phyloP scores from a whole-genome alignment of 2,113 vertebrate genomes.

The Trachemys scripta region DNA sequence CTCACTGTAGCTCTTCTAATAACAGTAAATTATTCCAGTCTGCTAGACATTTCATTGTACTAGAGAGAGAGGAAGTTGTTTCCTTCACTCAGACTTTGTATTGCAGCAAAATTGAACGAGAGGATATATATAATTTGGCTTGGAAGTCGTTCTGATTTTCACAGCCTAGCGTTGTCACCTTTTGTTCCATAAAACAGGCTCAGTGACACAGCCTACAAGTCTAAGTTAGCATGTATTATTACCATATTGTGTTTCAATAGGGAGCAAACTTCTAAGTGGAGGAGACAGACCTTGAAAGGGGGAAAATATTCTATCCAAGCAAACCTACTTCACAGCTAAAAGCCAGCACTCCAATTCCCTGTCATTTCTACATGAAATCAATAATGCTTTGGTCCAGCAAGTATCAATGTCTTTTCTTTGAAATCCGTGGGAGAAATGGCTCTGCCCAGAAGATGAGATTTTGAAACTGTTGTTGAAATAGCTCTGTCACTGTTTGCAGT shows the following conservation, averaged over 20 bases:
- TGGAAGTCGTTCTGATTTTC: constrained; percentile 28
- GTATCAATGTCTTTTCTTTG: background rate
- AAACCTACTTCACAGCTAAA: constrained; percentile 52
- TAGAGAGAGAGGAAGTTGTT: constrained; percentile 27
- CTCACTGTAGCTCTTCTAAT: constrained; percentile 17
- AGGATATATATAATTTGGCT: constrained; percentile 50
- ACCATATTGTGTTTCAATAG: constrained; percentile 59
- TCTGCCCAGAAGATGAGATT: constrained; percentile 31
- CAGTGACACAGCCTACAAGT: no score
- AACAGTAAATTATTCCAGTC: constrained; percentile 38
- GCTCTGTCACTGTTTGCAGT: constrained; percentile 13
- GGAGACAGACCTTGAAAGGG: constrained; percentile 32
- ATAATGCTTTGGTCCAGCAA: background rate
- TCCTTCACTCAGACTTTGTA: constrained; percentile 60
- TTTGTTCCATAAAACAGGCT: constrained; percentile 53
- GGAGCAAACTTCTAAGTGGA: constrained; percentile 26
- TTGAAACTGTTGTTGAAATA: constrained; percentile 30
- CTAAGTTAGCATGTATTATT: constrained; percentile 63
- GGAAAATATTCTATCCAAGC: constrained; percentile 31
- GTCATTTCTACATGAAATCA: background rate
- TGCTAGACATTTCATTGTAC: constrained; percentile 22
- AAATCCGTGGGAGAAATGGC: background rate
- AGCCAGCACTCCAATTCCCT: background rate
- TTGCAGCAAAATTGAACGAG: constrained; percentile 51
- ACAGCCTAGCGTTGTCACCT: constrained; percentile 54